A percentile compares a stretch with the other conserved stretches of the same genome.
These are phyloP conservation scores for Leptinotarsa rubiginosa DNA, from an alignment of 2,888 invertebrate genomes.

Conservation along the genomic window DNA sequence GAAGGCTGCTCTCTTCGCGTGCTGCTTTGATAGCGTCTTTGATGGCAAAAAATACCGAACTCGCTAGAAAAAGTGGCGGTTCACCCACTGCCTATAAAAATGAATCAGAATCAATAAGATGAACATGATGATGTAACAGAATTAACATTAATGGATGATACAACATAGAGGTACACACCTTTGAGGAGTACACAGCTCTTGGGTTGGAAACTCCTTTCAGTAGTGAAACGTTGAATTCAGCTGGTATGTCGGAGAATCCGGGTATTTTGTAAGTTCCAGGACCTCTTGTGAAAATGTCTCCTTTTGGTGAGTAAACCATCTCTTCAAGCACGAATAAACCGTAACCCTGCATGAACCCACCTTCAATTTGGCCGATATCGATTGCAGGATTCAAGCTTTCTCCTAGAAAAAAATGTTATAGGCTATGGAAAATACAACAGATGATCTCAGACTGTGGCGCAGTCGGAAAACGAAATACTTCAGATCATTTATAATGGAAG, in stretches of 20 bases:
- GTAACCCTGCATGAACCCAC: slow-evolving; percentile 94
- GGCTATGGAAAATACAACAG: background rate
- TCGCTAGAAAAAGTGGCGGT: slow-evolving; percentile 91
- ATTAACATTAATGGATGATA: background rate
- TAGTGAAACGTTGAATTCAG: slow-evolving; percentile 91
- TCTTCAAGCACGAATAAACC: slow-evolving; percentile 94
- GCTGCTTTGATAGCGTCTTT: slow-evolving; percentile 87
- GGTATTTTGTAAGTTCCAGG: slow-evolving; percentile 96
- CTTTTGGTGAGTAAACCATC: slow-evolving; percentile 85
- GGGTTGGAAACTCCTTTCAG: slow-evolving; percentile 90
- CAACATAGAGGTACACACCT: slow-evolving; percentile 70
- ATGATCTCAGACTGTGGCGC: too few species aligned
- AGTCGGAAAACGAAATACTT: too few species aligned
- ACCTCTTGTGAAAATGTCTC: slow-evolving; percentile 84
- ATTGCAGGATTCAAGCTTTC: slow-evolving; percentile 96
- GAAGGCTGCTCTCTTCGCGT: slow-evolving; percentile 76
- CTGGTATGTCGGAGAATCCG: slow-evolving; percentile 91
- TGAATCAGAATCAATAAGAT: background rate
- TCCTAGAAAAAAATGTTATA: slow-evolving; percentile 62
- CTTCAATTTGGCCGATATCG: slow-evolving; percentile 97
- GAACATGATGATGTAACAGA: background rate
- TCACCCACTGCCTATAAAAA: slow-evolving; percentile 88
- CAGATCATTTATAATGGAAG: too few species aligned
- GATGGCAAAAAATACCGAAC: slow-evolving; percentile 89
- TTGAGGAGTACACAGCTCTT: slow-evolving; percentile 93